These are phyloP conservation scores for Megaceryle torquata DNA, from an alignment of 2,113 vertebrate genomes.

Conservation along the genomic window DNA sequence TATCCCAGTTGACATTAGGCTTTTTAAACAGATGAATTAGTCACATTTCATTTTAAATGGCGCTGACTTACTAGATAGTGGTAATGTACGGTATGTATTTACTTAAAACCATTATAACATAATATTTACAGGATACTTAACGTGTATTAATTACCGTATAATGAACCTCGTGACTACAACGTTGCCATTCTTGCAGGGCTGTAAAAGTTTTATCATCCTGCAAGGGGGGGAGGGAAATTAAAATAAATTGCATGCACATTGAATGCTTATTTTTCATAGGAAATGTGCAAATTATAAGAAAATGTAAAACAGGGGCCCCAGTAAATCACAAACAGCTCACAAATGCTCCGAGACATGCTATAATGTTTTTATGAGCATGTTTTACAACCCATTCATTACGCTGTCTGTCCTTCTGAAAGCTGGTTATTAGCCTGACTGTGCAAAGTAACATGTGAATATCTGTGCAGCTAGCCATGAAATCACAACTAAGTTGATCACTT, in stretches of 20 bases:
- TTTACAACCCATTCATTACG: conserved; percentile 79
- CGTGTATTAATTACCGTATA: conserved; percentile 77
- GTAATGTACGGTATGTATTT: conserved; percentile 70
- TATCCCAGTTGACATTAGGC: conserved; percentile 65
- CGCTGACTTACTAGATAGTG: conserved; percentile 66
- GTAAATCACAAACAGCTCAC: conserved; percentile 73
- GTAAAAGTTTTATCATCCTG: conserved; percentile 70
- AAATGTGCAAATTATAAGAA: conserved; percentile 70
- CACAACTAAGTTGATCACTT: conserved; percentile 45
- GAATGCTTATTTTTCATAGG: conserved; percentile 72
- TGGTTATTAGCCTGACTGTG: conserved; percentile 71
- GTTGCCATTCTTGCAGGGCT: conserved; percentile 43
- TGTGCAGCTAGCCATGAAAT: conserved; percentile 74
- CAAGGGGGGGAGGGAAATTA: conserved; percentile 4
- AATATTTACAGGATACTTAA: conserved; percentile 79
- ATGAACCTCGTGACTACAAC: conserved; percentile 70
- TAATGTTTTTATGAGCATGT: conserved; percentile 76
- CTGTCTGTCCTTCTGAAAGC: conserved; percentile 79
- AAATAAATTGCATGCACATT: conserved; percentile 62
- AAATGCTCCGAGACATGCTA: conserved; percentile 67
- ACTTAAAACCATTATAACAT: conserved; percentile 74
- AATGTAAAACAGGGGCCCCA: conserved; percentile 62
- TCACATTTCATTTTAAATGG: conserved; percentile 67
- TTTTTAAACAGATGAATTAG: conserved; percentile 76
- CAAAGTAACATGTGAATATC: conserved; percentile 69